phyloP scores from a whole-genome alignment of 1,140 invertebrate species.

The Cepaea nemoralis region DNA sequence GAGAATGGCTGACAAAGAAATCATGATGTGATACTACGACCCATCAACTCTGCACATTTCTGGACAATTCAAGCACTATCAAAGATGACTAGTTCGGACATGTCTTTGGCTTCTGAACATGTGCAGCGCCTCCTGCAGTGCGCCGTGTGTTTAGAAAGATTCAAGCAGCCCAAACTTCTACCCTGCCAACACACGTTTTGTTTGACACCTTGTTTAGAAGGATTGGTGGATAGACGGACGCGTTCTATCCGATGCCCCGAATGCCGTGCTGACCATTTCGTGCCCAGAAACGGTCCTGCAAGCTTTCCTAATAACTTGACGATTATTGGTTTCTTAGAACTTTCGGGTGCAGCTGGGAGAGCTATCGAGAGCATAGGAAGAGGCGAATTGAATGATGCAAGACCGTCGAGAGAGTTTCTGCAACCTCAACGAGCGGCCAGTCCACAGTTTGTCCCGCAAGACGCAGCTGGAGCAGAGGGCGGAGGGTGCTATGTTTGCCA shows the following conservation, averaged over 20 bases:
- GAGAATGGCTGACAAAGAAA: neutral
- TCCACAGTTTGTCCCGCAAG: conserved; percentile 1
- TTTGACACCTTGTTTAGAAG: conserved; percentile 81
- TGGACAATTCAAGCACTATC: neutral
- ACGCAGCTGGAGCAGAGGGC: conserved; percentile 35
- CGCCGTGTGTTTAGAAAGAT: conserved; percentile 96
- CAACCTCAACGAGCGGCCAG: conserved; percentile 17
- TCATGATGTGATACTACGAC: neutral
- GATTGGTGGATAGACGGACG: conserved; percentile 55
- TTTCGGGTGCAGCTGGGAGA: conserved; percentile 73
- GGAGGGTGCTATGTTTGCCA: conserved; percentile 78
- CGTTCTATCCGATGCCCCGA: conserved; percentile 96
- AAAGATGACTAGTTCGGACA: conserved; percentile 42
- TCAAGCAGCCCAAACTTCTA: conserved; percentile 94
- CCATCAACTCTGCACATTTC: neutral
- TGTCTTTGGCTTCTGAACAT: conserved; percentile 72
- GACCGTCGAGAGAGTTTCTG: neutral
- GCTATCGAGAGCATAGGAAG: conserved; percentile 80
- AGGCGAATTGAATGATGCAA: conserved; percentile 86
- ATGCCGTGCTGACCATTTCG: conserved; percentile 96
- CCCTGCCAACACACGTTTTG: conserved; percentile 99
- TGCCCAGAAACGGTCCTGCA: conserved; percentile 76
- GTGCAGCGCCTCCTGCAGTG: conserved; percentile 98
- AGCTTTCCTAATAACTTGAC: conserved; percentile 64
- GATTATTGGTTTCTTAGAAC: conserved; percentile 63